A percentile compares a stretch with the other conserved stretches of the same genome.
These are phyloP conservation scores for Bugulina stolonifera DNA, from an alignment of 2,888 invertebrate genomes.

Conservation along the genomic window DNA sequence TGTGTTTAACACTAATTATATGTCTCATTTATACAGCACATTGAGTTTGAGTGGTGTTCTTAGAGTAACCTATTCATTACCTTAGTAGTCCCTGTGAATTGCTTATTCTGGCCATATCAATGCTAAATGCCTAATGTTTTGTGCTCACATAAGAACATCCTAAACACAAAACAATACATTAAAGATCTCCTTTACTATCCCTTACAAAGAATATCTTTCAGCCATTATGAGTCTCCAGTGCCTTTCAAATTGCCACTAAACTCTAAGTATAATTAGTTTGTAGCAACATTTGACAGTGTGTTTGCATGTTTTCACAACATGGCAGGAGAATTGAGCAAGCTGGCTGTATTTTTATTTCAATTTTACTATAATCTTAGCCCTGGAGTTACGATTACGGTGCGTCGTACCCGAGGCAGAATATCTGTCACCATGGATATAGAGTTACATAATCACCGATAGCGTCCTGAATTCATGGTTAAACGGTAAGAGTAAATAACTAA, in stretches of 20 bases:
- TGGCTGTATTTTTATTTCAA: too few relatives aligned
- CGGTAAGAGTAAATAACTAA: too few relatives aligned
- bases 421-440: too few relatives aligned
- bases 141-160: neutral
- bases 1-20: neutral
- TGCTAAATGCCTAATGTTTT: neutral
- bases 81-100: neutral
- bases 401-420: too few relatives aligned
- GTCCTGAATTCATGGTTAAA: too few relatives aligned
- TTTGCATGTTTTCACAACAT: too few relatives aligned
- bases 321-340: too few relatives aligned
- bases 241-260: neutral
- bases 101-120: neutral
- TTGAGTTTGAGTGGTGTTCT: neutral
- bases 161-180: neutral
- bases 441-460: too few relatives aligned
- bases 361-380: too few relatives aligned
- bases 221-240: neutral
- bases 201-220: neutral
- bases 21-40: neutral
- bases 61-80: neutral
- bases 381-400: too few relatives aligned
- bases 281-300: too few relatives aligned
- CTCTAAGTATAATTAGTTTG: too few relatives aligned
- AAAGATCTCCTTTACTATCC: neutral